Conservation (phyloP, 2,797 vertebrate genomes). For the Myotis vivesi region DNA sequence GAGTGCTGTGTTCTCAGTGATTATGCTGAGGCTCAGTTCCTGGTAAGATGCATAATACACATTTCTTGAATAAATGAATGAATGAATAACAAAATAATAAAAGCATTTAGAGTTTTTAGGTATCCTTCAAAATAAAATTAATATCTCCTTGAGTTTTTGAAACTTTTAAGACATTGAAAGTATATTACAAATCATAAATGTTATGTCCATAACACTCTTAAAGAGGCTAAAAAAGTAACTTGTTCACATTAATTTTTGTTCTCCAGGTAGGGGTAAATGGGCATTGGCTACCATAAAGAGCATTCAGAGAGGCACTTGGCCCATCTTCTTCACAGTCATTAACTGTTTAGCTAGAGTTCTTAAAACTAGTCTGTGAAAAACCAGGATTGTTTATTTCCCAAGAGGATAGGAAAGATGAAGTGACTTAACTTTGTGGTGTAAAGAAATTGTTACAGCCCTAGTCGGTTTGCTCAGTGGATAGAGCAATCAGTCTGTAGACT, state of each 20-base stretch:
- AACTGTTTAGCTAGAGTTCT: neutral
- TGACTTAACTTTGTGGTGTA: neutral
- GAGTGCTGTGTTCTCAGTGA: neutral
- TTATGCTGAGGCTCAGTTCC: neutral
- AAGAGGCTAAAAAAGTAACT: neutral
- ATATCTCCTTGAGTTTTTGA: neutral
- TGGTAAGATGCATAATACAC: neutral
- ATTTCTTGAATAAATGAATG: neutral
- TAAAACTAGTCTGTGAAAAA: neutral
- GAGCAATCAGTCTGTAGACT: too few relatives aligned
- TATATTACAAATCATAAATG: neutral
- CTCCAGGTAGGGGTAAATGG: neutral
- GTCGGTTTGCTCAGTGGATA: too few relatives aligned
- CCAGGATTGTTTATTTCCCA: neutral
- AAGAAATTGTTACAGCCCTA: neutral
- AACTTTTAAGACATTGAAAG: neutral
- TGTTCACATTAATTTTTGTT: neutral
- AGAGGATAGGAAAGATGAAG: neutral
- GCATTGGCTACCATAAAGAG: neutral
- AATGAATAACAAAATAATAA: neutral
- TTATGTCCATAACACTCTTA: neutral
- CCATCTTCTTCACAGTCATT: neutral
- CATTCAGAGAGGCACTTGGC: neutral
- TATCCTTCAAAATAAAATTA: constrained; percentile 1
- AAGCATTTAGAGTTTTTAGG: neutral